These are phyloP conservation scores for Megathymus violae DNA, from an alignment of 1,140 invertebrate genomes.

Conservation along the genomic window DNA sequence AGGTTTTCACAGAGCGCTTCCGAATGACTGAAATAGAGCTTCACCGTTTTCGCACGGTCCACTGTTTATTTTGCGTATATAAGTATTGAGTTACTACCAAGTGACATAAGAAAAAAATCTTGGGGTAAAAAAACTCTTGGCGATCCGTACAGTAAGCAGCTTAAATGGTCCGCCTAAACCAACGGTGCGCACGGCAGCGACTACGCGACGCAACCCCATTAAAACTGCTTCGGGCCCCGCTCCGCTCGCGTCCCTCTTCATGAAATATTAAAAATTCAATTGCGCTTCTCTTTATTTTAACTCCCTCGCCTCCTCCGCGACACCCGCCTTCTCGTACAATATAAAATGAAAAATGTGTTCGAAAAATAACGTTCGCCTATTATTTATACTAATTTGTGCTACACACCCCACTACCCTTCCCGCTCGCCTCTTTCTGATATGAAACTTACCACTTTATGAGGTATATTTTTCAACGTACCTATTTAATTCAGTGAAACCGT, in stretches of 20 bases:
- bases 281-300: constrained; percentile 84
- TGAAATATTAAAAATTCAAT: constrained; percentile 85
- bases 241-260: constrained; percentile 75
- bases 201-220: constrained; percentile 73
- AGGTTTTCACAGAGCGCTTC: too few relatives aligned
- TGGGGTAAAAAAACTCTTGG: too few relatives aligned
- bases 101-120: too few relatives aligned
- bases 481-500: constrained; percentile 25
- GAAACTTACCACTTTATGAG: constrained; percentile 28
- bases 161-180: constrained; percentile 21
- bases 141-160: background rate
- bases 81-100: too few relatives aligned
- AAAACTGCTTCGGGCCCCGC: constrained; percentile 71
- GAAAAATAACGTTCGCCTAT: constrained; percentile 82
- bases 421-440: constrained; percentile 12
- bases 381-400: constrained; percentile 83
- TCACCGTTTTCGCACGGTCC: too few relatives aligned
- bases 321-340: constrained; percentile 74
- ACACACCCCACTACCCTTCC: constrained; percentile 39
- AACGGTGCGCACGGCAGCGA: constrained; percentile 27
- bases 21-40: too few relatives aligned
- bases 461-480: constrained; percentile 12
- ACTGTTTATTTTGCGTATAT: too few relatives aligned
- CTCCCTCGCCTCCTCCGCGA: constrained; percentile 67
- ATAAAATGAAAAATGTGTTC: constrained; percentile 84